Evolutionary conservation across 2,797 vertebrate species (phyloP).

Genomic region (Chanos chanos): DNA sequence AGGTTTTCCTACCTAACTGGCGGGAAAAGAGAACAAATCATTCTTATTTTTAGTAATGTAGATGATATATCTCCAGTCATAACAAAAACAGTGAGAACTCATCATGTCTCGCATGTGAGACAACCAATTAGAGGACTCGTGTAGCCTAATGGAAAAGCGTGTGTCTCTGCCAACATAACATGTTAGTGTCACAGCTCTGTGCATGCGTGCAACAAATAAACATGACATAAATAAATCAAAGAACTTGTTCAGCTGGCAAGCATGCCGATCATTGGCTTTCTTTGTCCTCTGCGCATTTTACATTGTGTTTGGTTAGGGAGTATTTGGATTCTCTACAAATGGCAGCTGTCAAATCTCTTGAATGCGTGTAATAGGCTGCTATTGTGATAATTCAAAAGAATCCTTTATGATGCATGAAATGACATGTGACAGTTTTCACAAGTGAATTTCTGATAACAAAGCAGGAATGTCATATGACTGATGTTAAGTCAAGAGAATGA

Average conservation of each 20-base stretch:
- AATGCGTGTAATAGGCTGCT: conserved; percentile 67
- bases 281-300: conserved; percentile 63
- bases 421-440: conserved; percentile 28
- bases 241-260: conserved; percentile 54
- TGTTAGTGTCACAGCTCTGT: too few species aligned
- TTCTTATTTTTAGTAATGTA: conserved; percentile 19
- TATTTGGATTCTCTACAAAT: conserved; percentile 67
- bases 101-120: conserved; percentile 5
- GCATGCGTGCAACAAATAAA: conserved; percentile 38
- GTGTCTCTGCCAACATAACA: conserved; percentile 24
- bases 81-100: too few species aligned
- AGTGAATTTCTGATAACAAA: conserved; percentile 38
- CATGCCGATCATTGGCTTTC: conserved; percentile 68
- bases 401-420: conserved; percentile 48
- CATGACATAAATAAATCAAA: conserved; percentile 60
- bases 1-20: conserved; percentile 1
- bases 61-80: background rate
- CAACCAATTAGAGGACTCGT: conserved; percentile 13
- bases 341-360: conserved; percentile 68
- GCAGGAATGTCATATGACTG: conserved; percentile 27
- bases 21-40: conserved; percentile 11
- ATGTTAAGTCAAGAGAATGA: conserved; percentile 27
- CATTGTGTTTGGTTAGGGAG: conserved; percentile 68
- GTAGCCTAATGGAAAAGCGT: conserved; percentile 14
- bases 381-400: conserved; percentile 65